Conservation (phyloP, 2,113 vertebrate genomes). For the Furnarius figulus region DNA sequence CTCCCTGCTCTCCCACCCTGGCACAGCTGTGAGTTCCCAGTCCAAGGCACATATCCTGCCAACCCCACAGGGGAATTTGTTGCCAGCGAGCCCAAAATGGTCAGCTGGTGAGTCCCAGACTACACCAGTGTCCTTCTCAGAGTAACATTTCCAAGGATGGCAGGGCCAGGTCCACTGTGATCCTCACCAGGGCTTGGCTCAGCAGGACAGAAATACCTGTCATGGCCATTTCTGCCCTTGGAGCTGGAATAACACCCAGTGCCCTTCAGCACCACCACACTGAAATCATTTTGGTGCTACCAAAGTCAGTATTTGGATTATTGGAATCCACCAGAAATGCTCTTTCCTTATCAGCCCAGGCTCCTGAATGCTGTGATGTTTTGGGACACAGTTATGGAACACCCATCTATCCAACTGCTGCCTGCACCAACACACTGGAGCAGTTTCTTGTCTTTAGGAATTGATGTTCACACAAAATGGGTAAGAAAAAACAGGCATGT, state of each 20-base stretch:
- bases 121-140: background rate
- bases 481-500: rapidly evolving
- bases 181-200: background rate
- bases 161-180: background rate
- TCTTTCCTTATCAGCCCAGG: background rate
- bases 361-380: background rate
- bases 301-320: background rate
- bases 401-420: background rate
- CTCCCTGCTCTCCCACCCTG: background rate
- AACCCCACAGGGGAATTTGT: background rate
- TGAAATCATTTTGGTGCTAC: background rate
- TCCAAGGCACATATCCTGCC: background rate
- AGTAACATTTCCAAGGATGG: background rate
- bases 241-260: background rate
- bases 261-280: background rate
- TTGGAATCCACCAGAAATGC: background rate
- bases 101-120: background rate
- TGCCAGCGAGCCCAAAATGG: background rate
- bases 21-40: background rate
- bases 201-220: background rate
- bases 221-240: background rate
- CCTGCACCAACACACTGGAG: background rate
- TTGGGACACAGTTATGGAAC: background rate
- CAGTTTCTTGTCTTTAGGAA: background rate
- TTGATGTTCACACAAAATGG: background rate